Evolutionary conservation across 2,113 vertebrate species (phyloP), one percentile per base, ranked within the genome.

Genomic region (Jacana jacana): DNA sequence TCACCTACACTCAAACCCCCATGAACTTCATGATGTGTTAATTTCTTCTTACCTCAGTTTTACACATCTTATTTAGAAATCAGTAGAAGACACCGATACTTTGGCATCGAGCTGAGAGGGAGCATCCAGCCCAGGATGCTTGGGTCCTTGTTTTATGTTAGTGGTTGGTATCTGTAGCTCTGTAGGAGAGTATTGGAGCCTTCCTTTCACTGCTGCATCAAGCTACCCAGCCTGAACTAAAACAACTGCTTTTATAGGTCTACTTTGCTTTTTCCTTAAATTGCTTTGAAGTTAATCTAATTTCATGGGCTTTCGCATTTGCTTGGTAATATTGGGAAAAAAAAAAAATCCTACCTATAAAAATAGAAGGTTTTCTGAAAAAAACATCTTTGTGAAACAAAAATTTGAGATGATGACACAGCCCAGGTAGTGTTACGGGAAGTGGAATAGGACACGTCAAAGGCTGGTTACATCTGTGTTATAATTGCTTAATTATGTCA

Each of bases 1-100:
- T n/a, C 31, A 40, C 24, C 25, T 54, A 8, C 14, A 24, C 28
- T 42, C 0, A 0, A 52, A 73, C 37, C 2, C 0, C 17, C 4
- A 30, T 30, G 13, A 12, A 8, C 33, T 55, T 55, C n/a, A 35
- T 6, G 9, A 39, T 4, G 2, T 44, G 10, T 37, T 88, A 1
- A 13, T 83, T 90, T 61, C 39, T 57, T 65, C 31, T 73, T 52
- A 52, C 40, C 9, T 66, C 23, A 9, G 9, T 42, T 90, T 63
- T 73, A 37, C 7, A 3, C 6, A 3, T 48, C 17, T 69, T 42
- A 28, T 37, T 76, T 28, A 51, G 37, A 65, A 8, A 7, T 60
- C 2, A 17, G 20, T 8, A 52, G 75, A 57, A 65, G 57, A 10
- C 24, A 49, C 5, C 11, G 30, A 18, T 15, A 18, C 3, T 11